phyloP scores from a whole-genome alignment of 1,140 invertebrate species.

The Drosophila ercepeae region DNA sequence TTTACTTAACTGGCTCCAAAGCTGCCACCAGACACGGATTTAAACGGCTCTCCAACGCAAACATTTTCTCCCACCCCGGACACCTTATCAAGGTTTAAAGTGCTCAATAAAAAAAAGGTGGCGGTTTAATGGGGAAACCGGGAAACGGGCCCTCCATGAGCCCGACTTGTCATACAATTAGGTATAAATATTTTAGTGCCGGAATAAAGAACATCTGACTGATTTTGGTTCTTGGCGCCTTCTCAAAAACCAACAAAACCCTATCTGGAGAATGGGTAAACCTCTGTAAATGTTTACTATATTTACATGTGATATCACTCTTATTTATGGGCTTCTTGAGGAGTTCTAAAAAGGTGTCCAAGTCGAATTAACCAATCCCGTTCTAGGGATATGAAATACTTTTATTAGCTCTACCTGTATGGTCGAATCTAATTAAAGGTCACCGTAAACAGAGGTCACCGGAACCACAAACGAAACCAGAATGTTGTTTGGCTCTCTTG shows the following conservation, averaged over 20 bases:
- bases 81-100: slow-evolving; percentile 41
- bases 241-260: slow-evolving; percentile 1
- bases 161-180: slow-evolving; percentile 17
- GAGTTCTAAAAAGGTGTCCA: background rate
- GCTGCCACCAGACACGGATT: slow-evolving; percentile 29
- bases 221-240: slow-evolving; percentile 16
- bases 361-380: background rate
- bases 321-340: background rate
- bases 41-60: background rate
- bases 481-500: slow-evolving; percentile 9
- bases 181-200: slow-evolving; percentile 9
- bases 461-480: slow-evolving; percentile 4
- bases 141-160: slow-evolving; percentile 2
- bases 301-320: no score
- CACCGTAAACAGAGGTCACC: background rate
- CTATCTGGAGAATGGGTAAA: background rate
- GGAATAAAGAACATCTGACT: background rate
- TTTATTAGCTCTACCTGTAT: no score
- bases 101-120: slow-evolving; percentile 52
- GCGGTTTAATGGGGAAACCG: slow-evolving; percentile 11
- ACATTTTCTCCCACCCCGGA: background rate
- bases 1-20: slow-evolving; percentile 45
- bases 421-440: slow-evolving; percentile 34
- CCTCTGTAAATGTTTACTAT: background rate
- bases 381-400: background rate